Conservation (phyloP, 2,113 vertebrate species). For the Eurystomus gularis region DNA sequence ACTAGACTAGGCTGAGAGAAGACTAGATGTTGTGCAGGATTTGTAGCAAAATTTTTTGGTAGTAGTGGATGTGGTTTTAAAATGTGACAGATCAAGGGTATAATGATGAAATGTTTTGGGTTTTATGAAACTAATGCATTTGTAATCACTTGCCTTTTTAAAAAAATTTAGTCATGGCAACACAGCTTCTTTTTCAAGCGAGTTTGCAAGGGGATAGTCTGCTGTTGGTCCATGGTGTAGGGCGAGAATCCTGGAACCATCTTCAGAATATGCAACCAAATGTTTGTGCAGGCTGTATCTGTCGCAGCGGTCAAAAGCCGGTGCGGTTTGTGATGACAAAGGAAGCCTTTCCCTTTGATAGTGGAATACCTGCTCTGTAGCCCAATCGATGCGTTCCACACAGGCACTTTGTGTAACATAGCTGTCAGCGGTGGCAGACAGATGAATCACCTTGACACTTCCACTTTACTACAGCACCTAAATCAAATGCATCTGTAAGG, state of each 20-base stretch:
- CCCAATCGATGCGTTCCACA: neutral
- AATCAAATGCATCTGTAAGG: conserved; percentile 51
- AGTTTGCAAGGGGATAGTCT: neutral
- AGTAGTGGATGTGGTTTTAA: neutral
- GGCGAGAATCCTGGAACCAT: neutral
- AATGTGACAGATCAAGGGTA: neutral
- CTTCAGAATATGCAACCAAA: neutral
- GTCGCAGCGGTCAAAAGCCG: neutral
- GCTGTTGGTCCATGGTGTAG: neutral
- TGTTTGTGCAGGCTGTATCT: neutral
- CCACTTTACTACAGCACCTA: conserved; percentile 35
- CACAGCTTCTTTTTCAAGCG: neutral
- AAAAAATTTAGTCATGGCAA: neutral
- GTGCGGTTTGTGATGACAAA: neutral
- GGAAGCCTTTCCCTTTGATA: conserved; percentile 7
- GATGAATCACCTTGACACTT: conserved; percentile 52
- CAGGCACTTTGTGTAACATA: neutral
- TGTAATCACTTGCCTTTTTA: neutral
- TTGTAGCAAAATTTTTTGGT: neutral
- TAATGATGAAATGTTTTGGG: neutral
- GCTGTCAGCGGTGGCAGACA: conserved; percentile 1
- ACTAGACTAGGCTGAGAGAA: neutral
- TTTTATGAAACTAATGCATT: neutral
- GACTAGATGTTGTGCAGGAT: neutral
- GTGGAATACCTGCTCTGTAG: neutral